Evolutionary conservation across 1,140 invertebrate genomes (phyloP), one percentile per base, ranked within the genome.

Genomic region (Sminthurides bifidus): DNA sequence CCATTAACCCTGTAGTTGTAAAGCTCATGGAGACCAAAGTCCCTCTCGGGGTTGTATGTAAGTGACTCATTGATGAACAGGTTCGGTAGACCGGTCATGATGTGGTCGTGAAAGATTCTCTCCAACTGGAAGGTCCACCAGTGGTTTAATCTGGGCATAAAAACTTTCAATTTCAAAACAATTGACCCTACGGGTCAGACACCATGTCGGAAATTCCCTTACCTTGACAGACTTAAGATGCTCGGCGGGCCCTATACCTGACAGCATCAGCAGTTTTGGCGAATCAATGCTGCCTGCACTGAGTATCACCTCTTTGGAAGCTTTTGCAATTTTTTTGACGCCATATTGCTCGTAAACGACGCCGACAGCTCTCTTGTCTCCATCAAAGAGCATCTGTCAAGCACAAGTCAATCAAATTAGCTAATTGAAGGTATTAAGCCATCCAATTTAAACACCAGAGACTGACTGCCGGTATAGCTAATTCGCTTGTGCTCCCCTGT

Each of bases 251-350:
- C 63, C 63, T 21, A 64, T 61, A 44, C 63, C 63, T 37, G 56
- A 59, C 2, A 57, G 41, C 59, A 64, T 61, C 8, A 64, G 24
- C 2, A 91, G 60, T 61, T 87, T 83, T 0, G 85, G 81, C 0
- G 80, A 81, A 57, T 83, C 84, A 1, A 87, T 80, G 0, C 83
- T 76, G 1, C 84, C 85, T 0, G 79, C 83, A 23, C 80, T 80
- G 2, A 87, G 21, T n/a, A 89, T 83, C 0, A 89, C 79, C 74
- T 89, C 85, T 65, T 78, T 83, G 21, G 66, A 74, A 0, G 81
- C 81, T 41, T 70, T 67, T 4, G 85, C 77, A 54, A 70, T 75
- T 46, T 76, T 72, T 55, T 70, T 74, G n/a, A 61, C 70, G 1
- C 75, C 74, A 27, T 73, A 68, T 55, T 73, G 75, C 12, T 73